phyloP scores from a whole-genome alignment of 2,113 vertebrate genomes.

The Lagopus muta region DNA sequence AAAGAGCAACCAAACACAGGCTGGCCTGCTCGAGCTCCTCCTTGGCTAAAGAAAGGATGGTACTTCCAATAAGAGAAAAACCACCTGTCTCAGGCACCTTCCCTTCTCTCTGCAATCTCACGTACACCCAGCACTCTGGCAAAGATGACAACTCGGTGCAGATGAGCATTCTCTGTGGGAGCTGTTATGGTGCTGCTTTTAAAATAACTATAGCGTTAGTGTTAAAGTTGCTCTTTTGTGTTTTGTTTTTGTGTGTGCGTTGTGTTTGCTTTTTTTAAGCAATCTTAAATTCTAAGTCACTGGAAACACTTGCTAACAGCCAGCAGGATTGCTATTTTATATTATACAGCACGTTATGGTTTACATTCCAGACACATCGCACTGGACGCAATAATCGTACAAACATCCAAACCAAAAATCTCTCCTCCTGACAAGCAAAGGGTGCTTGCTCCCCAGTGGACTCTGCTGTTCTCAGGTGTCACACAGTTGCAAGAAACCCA shows the following conservation, averaged over 20 bases:
- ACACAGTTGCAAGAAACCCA: background rate
- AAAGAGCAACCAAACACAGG: constrained; percentile 36
- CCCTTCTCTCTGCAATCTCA: background rate
- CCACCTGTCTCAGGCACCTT: constrained; percentile 4
- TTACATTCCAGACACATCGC: constrained; percentile 37
- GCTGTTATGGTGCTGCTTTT: background rate
- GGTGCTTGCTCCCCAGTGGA: background rate
- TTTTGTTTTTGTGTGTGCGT: background rate
- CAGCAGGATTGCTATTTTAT: constrained; percentile 12
- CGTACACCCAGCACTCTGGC: background rate
- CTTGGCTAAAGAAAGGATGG: background rate
- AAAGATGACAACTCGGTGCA: background rate
- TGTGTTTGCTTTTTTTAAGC: background rate
- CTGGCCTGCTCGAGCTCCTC: background rate
- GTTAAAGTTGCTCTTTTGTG: background rate
- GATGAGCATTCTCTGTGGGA: background rate
- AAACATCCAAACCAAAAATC: constrained; percentile 37
- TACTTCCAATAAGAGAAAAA: constrained; percentile 30
- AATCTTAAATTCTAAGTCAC: constrained; percentile 9
- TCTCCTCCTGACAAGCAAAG: constrained; percentile 14
- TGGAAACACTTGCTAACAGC: constrained; percentile 31
- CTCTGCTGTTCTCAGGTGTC: constrained; percentile 1
- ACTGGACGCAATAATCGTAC: constrained; percentile 12
- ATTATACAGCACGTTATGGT: constrained; percentile 13
- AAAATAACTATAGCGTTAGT: constrained; percentile 3